Base-by-base conservation (phyloP, 2,888 invertebrate species). In the Macrosiphum euphorbiae region DNA sequence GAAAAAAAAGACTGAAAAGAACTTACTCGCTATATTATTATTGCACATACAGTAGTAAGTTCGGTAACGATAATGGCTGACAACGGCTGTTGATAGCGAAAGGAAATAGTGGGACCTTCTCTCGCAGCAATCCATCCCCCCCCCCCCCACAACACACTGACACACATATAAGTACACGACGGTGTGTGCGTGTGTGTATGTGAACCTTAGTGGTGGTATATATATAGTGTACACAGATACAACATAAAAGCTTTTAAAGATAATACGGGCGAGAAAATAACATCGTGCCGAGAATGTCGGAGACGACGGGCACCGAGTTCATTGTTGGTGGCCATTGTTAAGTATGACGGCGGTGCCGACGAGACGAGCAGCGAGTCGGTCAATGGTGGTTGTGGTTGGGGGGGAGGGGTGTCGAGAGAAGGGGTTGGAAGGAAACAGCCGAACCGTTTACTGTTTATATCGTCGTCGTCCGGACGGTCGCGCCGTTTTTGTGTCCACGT, bases 201-300 rank as follows among this genome's bases (percentile, higher is more conserved):
- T 13, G 35, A 90, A 89, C 89, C 90, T 35, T 13, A 35, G 58
- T 50, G 44, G 13, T 41, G 52, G 67, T 90, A 47, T 67, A 67
- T 35, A 35, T 50, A 85, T 41, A 26, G 85, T 58, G 55, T 10
- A 13, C 28, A 55, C 35, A 84, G 84, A 92, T 89, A 84, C 88
- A 52, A 92, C 89, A 44, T 88, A 89, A 89, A 92, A 92, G 92
- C 92, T 92, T 92, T 92, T 92, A 92, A 92, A 92, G 92, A 92
- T 92, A 92, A 92, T 92, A 89, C 84, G 89, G 92, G 78, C 89
- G 84, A 58, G 89, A 89, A 84, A 92, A 92, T 84, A 92, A 92
- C 92, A 92, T 92, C 92, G 88, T 92, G 88, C 84, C 16, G 92
- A 89, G 88, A 52, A 88, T 78, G 92, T 92, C 50, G 78, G 61